phyloP scores from a whole-genome alignment of 2,797 vertebrate genomes.

The Leontopithecus rosalia region DNA sequence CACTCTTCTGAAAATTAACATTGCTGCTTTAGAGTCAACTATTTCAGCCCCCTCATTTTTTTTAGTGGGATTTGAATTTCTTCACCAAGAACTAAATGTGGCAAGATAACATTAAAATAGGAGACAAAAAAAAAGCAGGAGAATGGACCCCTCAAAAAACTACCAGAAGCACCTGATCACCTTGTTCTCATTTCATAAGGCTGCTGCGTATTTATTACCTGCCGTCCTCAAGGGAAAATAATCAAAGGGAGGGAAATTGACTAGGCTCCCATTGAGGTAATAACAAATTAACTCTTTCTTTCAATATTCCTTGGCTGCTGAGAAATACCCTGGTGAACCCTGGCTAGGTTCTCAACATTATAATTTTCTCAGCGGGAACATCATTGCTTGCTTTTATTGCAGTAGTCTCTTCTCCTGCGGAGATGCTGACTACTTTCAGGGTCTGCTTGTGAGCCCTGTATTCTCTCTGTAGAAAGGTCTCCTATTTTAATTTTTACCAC shows the following conservation, averaged over 20 bases:
- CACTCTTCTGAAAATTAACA: not conserved
- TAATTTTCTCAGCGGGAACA: constrained; percentile 67
- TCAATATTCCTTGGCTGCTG: constrained; percentile 46
- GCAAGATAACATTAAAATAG: constrained; percentile 7
- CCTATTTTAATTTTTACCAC: constrained; percentile 51
- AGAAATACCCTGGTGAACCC: constrained; percentile 50
- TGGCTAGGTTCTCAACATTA: constrained; percentile 22
- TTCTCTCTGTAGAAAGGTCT: not conserved
- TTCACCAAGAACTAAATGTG: not conserved
- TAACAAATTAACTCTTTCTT: constrained; percentile 61
- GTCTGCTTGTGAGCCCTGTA: not conserved
- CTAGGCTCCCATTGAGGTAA: constrained; percentile 42
- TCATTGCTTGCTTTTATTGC: constrained; percentile 14
- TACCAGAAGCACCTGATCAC: not conserved
- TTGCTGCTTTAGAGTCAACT: not conserved
- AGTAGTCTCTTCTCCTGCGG: not conserved
- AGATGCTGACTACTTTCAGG: not conserved
- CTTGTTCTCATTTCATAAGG: constrained; percentile 31
- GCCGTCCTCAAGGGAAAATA: constrained; percentile 31
- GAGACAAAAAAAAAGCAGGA: not conserved
- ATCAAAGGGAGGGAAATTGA: constrained; percentile 50
- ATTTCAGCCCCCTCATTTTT: not conserved
- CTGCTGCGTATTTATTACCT: not conserved
- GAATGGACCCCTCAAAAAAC: not conserved
- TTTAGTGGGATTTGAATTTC: not conserved